Percentiles rank a stretch among this genome's conserved stretches.
Evolutionary conservation across 2,888 invertebrate genomes (phyloP).

Genomic region (Eurytoma californica): DNA sequence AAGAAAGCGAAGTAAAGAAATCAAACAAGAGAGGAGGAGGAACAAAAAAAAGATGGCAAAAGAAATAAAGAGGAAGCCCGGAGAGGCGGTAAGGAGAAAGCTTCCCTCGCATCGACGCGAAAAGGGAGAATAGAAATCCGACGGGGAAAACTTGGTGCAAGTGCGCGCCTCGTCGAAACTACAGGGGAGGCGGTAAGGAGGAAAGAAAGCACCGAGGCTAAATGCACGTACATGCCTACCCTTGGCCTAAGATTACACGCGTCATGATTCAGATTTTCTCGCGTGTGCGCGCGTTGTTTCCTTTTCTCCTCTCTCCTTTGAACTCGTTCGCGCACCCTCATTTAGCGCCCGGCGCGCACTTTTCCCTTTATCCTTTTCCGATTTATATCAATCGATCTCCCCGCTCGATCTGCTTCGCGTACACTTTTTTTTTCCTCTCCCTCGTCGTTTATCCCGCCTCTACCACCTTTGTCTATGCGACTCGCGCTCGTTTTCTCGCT

Average conservation of each 20-base stretch:
- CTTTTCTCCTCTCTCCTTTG: neutral
- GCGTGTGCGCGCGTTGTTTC: neutral
- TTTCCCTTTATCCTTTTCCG: neutral
- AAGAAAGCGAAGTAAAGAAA: slow-evolving; percentile 3
- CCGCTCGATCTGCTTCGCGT: neutral
- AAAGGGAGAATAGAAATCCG: slow-evolving; percentile 17
- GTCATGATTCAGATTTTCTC: neutral
- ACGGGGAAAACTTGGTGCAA: slow-evolving; percentile 8
- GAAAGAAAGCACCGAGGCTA: neutral
- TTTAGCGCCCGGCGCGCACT: neutral
- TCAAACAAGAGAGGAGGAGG: neutral
- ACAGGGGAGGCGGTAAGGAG: neutral
- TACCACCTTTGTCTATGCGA: neutral
- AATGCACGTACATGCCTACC: slow-evolving; percentile 21
- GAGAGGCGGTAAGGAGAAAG: no score
- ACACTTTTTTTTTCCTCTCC: neutral
- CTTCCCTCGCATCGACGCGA: neutral
- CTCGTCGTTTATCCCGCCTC: neutral
- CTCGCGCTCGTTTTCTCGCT: neutral
- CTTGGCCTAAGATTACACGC: neutral
- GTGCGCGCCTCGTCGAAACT: no score
- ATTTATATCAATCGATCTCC: neutral
- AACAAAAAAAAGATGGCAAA: neutral
- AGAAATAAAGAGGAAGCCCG: no score
- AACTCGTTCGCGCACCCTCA: no score